Conservation (phyloP, 2,797 vertebrate genomes). For the Hippopotamyrus pictus region DNA sequence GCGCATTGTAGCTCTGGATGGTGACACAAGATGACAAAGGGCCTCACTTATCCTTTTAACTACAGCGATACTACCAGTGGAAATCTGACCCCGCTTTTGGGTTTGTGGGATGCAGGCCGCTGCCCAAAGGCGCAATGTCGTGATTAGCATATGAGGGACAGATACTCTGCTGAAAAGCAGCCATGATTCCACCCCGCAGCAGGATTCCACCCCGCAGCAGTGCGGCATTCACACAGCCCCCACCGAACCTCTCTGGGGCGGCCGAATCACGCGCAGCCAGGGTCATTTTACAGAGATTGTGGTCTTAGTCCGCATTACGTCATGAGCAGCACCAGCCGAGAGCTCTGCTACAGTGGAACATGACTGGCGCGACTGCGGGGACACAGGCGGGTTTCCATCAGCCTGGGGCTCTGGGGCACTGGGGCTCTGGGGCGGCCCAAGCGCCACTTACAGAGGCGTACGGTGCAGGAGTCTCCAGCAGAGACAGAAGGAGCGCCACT, state of each 20-base stretch:
- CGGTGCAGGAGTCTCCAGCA: background rate
- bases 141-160: background rate
- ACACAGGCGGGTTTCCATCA: background rate
- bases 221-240: background rate
- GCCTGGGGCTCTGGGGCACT: background rate
- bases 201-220: background rate
- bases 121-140: background rate
- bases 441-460: background rate
- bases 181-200: background rate
- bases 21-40: conserved; percentile 46
- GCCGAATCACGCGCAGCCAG: background rate
- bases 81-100: background rate
- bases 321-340: background rate
- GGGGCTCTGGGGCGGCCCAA: background rate
- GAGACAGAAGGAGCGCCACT: background rate
- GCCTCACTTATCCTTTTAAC: background rate
- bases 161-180: background rate
- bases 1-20: conserved; percentile 73
- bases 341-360: background rate
- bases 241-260: background rate
- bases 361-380: background rate
- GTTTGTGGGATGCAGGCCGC: background rate
- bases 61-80: background rate
- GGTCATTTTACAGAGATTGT: conserved; percentile 37
- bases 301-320: background rate